phyloP scores from a whole-genome alignment of 2,888 invertebrate species.

The Catocala sponsa region DNA sequence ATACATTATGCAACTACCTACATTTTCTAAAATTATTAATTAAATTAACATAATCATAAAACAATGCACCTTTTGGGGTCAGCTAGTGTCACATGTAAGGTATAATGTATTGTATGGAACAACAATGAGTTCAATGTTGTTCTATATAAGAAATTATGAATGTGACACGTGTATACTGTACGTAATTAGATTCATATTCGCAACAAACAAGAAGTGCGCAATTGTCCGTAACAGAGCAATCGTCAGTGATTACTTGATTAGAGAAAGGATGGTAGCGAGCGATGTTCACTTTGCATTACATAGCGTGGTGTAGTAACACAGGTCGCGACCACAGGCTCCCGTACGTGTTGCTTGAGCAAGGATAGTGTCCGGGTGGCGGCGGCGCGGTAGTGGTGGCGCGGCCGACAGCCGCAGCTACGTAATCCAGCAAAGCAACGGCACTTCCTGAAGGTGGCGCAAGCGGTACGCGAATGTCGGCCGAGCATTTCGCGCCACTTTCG shows the following conservation, averaged over 20 bases:
- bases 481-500: conserved; percentile 88
- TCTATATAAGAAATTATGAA: no score
- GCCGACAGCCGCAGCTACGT: conserved; percentile 73
- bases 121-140: no score
- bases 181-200: conserved; percentile 12
- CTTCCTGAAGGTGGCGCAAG: conserved; percentile 88
- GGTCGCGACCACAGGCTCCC: conserved; percentile 67
- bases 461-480: conserved; percentile 85
- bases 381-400: conserved; percentile 47
- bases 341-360: conserved; percentile 66
- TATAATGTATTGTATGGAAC: neutral
- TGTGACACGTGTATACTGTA: neutral
- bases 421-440: conserved; percentile 82
- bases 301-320: conserved; percentile 53
- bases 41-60: conserved; percentile 11
- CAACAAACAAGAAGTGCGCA: conserved; percentile 28
- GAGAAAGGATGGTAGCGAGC: conserved; percentile 55
- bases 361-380: conserved; percentile 65
- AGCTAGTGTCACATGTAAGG: neutral
- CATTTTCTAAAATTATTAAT: conserved; percentile 2
- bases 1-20: conserved; percentile 10
- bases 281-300: conserved; percentile 46
- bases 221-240: conserved; percentile 34
- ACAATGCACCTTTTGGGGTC: conserved; percentile 9
- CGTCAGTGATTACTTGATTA: conserved; percentile 33